Conservation (phyloP, 2,797 vertebrate species). For the Epinephelus coioides region DNA sequence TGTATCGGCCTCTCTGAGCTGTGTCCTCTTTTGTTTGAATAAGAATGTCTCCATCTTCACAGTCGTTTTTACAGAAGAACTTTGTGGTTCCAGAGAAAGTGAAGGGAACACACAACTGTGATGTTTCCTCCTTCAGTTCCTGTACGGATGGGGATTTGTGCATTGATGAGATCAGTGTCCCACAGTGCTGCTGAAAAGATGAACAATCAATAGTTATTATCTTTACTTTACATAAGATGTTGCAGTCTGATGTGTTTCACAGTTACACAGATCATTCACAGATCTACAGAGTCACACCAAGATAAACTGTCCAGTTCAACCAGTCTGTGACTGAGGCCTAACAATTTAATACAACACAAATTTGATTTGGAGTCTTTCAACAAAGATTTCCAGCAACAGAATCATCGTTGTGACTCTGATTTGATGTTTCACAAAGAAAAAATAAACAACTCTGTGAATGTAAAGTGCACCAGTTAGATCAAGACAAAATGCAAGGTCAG, state of each 20-base stretch:
- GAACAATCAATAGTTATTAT: not conserved
- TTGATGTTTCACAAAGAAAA: no score
- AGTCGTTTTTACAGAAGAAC: constrained; percentile 32
- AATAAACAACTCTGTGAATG: no score
- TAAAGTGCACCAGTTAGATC: no score
- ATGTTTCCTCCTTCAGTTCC: constrained; percentile 23
- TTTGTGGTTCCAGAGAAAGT: fast-evolving
- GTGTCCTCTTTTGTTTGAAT: fast-evolving
- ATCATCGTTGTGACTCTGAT: no score
- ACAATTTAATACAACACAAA: not conserved
- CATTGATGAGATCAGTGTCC: not conserved
- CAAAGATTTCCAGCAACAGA: no score
- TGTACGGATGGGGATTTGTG: fast-evolving
- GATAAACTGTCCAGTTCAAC: not conserved
- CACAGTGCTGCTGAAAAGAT: constrained; percentile 11
- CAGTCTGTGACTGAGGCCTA: not conserved
- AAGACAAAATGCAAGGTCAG: no score
- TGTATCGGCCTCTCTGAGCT: constrained; percentile 32
- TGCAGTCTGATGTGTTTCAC: not conserved
- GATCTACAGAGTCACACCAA: no score
- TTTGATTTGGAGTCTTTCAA: not conserved
- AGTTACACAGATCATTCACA: not conserved
- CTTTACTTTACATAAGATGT: not conserved
- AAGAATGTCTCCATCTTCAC: constrained; percentile 5
- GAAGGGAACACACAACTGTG: not conserved